Evolutionary conservation across 1,140 invertebrate species (phyloP), one percentile per base, ranked within the genome.

Genomic region (Drosophila albomicans): DNA sequence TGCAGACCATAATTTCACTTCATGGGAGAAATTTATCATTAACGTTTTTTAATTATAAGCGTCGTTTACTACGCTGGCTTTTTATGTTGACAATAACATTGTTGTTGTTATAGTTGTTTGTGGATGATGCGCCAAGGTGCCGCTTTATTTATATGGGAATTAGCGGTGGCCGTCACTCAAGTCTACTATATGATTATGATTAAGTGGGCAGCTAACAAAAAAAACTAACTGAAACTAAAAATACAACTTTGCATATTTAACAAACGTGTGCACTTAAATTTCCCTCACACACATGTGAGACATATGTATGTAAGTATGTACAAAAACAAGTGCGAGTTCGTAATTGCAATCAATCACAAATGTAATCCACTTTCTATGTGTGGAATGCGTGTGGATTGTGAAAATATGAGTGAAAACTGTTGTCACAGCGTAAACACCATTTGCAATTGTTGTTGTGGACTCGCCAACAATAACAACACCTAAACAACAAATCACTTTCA

Each of bases 21-120:
- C 67, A 73, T 69, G 64, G 58, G 78, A 80, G 75, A 88, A 89
- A 85, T 79, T 85, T 68, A 76, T 63, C 81, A 81, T 88, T 54
- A 74, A 66, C 70, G 73, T 73, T 82, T 52, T 69, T 76, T 59
- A 66, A 75, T 49, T 67, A 65, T 66, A 65, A 58, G 5, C 52
- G 59, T 58, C 35, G 49, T 45, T 57, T 65, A 58, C n/a, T 57
- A 45, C 45, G 25, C n/a, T 69, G 54, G 25, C 59, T 67, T 28
- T 54, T 68, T 75, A 52, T 63, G 30, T 48, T 58, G 46, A 25
- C 61, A 69, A 51, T 32, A 20, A 69, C 66, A 38, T 74, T 68
- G 30, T 16, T 62, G 73, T 71, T 65, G 13, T 41, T 57, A 3
- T 20, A 3, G 35, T 51, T 49, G 25, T 51, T 62, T n/a, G 13